Evolutionary conservation across 2,113 vertebrate genomes (phyloP), one percentile per base, ranked within the genome.

Genomic region (Tachysurus fulvidraco): DNA sequence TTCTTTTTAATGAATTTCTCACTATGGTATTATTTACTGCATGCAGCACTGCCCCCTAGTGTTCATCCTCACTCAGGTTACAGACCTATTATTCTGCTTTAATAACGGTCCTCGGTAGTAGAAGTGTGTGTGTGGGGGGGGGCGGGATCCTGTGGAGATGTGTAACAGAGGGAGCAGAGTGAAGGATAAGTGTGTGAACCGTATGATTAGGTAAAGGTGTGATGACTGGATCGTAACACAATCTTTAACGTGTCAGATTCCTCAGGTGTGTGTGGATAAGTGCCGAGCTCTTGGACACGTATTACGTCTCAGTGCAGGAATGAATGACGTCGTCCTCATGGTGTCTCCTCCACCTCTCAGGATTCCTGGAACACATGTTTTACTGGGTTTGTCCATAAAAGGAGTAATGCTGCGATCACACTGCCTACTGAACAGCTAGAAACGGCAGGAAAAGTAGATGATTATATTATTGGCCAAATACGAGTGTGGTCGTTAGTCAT

Each of bases 311-410:
- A 8, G 41, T 64, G 55, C 21, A 67, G n/a, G 36, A 85, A 81
- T 55, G 76, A 79, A 57, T 11, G 50, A 30, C 23, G 5, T 0
- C 3, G 19, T 71, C 9, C 3, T 30, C 4, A 2, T 44, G 36
- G 67, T 50, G 10, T 44, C 0, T 41, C 19, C 11, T n/a, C 21
- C 13, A 5, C 0, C n/a, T 12, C 52, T 10, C n/a, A 52, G 14
- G 25, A 77, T 77, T 52, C 74, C 74, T 77, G 46, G 54, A 77
- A 77, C 74, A 54, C 74, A 77, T 77, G 74, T 54, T 77, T 5
- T 36, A 36, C 46, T 54, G 8, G 4, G 28, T 77, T 77, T 77
- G 23, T 77, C 74, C 74, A 77, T 77, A 77, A 77, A 77, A 54
- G 74, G 74, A 77, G 25, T 52, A 77, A 46, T 0, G 25, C 46